Base-by-base conservation (phyloP, 2,888 invertebrate genomes). In the Schizaphis graminum region DNA sequence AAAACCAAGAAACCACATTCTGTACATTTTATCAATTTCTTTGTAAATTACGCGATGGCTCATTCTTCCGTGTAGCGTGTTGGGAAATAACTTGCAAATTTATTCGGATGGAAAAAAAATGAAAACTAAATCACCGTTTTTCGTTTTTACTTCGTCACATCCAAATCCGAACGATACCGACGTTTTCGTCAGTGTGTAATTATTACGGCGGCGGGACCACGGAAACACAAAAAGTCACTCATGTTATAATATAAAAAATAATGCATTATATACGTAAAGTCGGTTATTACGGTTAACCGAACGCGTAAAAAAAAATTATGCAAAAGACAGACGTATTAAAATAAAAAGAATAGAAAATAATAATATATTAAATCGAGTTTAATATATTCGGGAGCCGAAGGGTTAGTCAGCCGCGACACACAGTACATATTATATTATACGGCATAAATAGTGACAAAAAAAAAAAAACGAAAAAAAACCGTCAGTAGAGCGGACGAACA, bases 301-400 rank as follows among this genome's bases (percentile, higher is more conserved):
- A 28, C 5, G 56, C 41, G 44, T 16, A 47, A 57, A 92, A 92
- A 85, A 85, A 85, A 85, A 93, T 28, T 85, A 93, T 89, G 77
- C 77, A 77, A 84, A 89, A 88, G 67, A 86, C 47, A 24, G 24
- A 84, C 44, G 56, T 56, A 91, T 85, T 91, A 56, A 85, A 92
- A 93, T 84, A 89, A 89, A 77, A 84, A 77, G 77, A 84, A 56
- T 28, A 56, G 35, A 93, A 93, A 85, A 92, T 44, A 61, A 57
- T 92, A 49, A 44, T 47, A 92, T 86, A 92, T 87, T 87, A 87
- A 92, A 89, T 89, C 53, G 67, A 89, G 77, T 89, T 93, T 93
- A 93, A 93, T 93, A 89, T 93, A 93, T 77, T 67, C 77, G 67
- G 35, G 13, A 93, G 41, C 84, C 41, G 91, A 85, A n/a, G 91